Conservation (phyloP, 2,888 invertebrate genomes). For the Acanthoscelides obtectus region DNA sequence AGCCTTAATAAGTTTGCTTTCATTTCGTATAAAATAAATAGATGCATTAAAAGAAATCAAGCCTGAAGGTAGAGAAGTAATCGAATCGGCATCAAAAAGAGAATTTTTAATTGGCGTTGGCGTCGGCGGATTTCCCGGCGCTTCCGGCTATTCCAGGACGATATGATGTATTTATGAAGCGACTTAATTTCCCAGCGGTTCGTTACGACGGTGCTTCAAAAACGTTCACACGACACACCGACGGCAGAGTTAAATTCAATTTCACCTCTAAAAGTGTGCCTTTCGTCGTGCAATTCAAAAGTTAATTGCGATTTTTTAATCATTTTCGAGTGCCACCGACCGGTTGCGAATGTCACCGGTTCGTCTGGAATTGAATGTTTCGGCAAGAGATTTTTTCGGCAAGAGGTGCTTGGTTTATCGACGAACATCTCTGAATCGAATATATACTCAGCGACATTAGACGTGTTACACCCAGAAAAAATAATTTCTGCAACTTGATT, state of each 20-base stretch:
- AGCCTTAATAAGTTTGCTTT: too few relatives aligned
- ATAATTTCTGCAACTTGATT: too few relatives aligned
- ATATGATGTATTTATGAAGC: neutral
- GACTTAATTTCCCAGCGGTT: neutral
- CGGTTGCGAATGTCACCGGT: neutral
- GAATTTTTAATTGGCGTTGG: neutral
- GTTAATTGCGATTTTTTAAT: neutral
- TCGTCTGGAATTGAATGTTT: neutral
- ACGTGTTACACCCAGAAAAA: too few relatives aligned
- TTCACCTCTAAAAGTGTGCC: neutral
- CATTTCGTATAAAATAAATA: too few relatives aligned
- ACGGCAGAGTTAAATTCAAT: neutral
- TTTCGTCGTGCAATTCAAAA: neutral
- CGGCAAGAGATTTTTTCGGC: neutral
- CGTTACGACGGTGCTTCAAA: neutral
- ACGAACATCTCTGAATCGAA: too few relatives aligned
- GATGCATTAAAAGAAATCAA: neutral
- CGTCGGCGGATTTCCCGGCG: neutral
- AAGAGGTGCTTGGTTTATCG: too few relatives aligned
- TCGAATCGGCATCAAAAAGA: neutral
- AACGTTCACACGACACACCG: neutral
- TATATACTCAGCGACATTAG: too few relatives aligned
- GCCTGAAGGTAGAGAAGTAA: neutral
- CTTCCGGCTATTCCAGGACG: neutral
- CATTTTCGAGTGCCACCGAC: neutral